These are phyloP conservation scores for Oligia fasciuncula DNA, from an alignment of 2,888 invertebrate species.

Conservation along the genomic window DNA sequence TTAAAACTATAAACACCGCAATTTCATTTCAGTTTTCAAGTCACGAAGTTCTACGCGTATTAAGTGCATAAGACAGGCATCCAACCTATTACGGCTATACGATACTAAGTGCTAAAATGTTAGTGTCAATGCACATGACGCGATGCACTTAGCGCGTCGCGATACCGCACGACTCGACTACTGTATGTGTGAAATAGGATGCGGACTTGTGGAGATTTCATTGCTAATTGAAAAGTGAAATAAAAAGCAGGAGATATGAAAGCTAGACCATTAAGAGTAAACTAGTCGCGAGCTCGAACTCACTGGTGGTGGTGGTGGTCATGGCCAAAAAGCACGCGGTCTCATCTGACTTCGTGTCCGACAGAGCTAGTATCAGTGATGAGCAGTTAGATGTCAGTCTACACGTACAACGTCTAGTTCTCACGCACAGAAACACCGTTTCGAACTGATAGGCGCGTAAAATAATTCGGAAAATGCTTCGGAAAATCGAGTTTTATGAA, in stretches of 20 bases:
- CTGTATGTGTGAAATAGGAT: slow-evolving; percentile 19
- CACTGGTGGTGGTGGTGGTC: no score
- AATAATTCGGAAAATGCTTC: no score
- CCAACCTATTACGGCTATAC: not conserved
- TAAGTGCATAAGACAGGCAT: slow-evolving; percentile 17
- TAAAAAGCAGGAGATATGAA: not conserved
- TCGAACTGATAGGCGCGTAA: no score
- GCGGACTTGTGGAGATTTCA: not conserved
- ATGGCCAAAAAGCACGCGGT: no score
- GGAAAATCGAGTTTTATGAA: no score
- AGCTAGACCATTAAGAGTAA: not conserved
- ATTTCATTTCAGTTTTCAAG: not conserved
- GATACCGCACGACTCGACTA: slow-evolving; percentile 17
- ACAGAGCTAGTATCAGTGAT: no score
- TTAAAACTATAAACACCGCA: not conserved
- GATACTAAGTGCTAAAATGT: slow-evolving; percentile 22
- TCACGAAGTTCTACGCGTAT: not conserved
- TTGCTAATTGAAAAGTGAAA: slow-evolving; percentile 25
- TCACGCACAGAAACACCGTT: no score
- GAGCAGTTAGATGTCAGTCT: no score
- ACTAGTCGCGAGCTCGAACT: no score
- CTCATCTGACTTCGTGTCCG: no score
- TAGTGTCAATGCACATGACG: slow-evolving; percentile 20
- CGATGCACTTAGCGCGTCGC: slow-evolving; percentile 35
- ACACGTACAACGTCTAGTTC: no score